Base-by-base conservation (phyloP, 2,888 invertebrate species). In the Acleris cristana region DNA sequence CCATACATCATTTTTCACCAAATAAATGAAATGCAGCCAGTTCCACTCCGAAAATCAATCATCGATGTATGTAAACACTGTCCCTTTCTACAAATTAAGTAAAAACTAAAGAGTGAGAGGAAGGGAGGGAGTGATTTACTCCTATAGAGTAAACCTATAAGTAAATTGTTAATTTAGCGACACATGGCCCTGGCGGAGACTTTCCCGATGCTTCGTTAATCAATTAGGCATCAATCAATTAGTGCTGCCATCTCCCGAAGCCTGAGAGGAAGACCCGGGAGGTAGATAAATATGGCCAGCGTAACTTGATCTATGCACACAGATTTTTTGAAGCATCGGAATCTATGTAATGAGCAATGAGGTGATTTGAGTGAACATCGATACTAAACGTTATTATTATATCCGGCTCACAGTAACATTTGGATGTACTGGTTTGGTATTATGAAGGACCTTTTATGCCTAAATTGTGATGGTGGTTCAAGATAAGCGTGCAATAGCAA, bases 201-300 rank as follows among this genome's bases (percentile, higher is more conserved):
- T 81, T 81, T 74, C 72, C 74, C 65, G 72, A 80, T 82, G 83
- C 85, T 87, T 85, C 84, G 85, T 86, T 89, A 89, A 86, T 87
- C 87, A 89, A 89, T 89, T 89, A 86, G 77, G 81, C 84, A 79
- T 83, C 85, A 82, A 88, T 90, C 87, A 90, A 89, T 89, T 90
- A 89, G 80, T 82, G 81, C 79, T 78, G 72, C 78, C 71, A 77
- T 83, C 80, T 83, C 76, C 86, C 87, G 90, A 91, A 92, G 86
- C 91, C 89, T 80, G 79, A 77, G 78, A 80, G 79, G 80, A 85
- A 85, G 84, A 82, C 85, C 86, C 87, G 87, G 90, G 91, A 88
- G 90, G 89, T 88, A 88, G 10, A 26, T 26, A 34, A 84, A 81
- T 74, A 73, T 64, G 53, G 77, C 90, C 88, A 87, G 64, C 48